These are phyloP conservation scores for Mythimna albipuncta DNA, from an alignment of 2,888 invertebrate genomes.

Conservation along the genomic window DNA sequence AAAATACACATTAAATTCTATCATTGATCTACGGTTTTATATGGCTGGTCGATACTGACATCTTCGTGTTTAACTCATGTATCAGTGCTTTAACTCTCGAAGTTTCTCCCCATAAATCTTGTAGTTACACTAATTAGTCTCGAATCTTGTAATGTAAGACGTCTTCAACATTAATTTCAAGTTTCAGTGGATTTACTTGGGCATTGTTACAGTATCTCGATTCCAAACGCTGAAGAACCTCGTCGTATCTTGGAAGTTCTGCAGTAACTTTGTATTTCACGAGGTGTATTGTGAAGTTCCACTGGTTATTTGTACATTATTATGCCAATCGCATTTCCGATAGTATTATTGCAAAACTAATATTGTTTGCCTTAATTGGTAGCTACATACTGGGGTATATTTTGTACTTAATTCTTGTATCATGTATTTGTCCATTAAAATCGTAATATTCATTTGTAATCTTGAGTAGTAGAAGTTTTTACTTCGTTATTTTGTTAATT, in stretches of 20 bases:
- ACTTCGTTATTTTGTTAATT: slow-evolving; percentile 2
- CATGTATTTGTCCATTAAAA: slow-evolving; percentile 7
- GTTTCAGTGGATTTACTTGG: slow-evolving; percentile 22
- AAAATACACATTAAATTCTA: neutral
- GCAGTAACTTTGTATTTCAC: slow-evolving; percentile 20
- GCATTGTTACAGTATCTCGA: slow-evolving; percentile 8
- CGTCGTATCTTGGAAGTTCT: slow-evolving; percentile 1
- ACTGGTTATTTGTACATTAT: slow-evolving; percentile 44
- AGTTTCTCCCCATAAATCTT: slow-evolving; percentile 29
- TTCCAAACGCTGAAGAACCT: slow-evolving; percentile 8
- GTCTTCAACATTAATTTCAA: slow-evolving; percentile 31
- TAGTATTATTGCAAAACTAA: slow-evolving; percentile 37
- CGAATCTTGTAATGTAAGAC: slow-evolving; percentile 30
- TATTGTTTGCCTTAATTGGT: slow-evolving; percentile 19
- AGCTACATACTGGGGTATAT: neutral
- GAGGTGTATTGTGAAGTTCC: slow-evolving; percentile 1
- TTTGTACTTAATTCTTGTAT: neutral
- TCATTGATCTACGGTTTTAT: neutral
- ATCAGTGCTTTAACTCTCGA: slow-evolving; percentile 17
- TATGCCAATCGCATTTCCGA: slow-evolving; percentile 48
- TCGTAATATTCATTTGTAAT: slow-evolving; percentile 16
- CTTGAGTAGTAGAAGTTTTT: slow-evolving; percentile 1
- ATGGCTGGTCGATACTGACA: slow-evolving; percentile 2
- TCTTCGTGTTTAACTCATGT: slow-evolving; percentile 31
- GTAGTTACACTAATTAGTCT: slow-evolving; percentile 2